Evolutionary conservation across 2,888 invertebrate species (phyloP), one percentile per base, ranked within the genome.

Genomic region (Notodonta dromedarius): DNA sequence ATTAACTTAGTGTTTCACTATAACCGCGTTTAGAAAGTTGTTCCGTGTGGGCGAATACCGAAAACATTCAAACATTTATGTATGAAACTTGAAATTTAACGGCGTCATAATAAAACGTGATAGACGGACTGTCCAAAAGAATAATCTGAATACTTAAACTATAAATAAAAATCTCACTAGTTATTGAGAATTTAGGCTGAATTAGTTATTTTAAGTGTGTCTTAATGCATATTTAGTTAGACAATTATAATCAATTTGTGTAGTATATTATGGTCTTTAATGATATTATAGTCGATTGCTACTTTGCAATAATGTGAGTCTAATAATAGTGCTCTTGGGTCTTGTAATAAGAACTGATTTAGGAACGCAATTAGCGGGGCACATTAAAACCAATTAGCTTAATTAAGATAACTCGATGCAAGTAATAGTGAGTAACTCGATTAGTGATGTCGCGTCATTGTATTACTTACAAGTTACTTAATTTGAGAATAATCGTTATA

Each of bases 1-100:
- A 75, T 75, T 75, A 75, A 69, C 61, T 70, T 59, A 32, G 48
- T 70, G 65, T 67, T 72, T 75, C 66, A 72, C 61, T 75, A 67
- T 64, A 69, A 66, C 62, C 62, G 66, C 57, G 68, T 61, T 76
- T 76, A 74, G 76, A 76, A 76, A 76, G 76, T 74, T 74, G 76
- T 74, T 70, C 60, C 53, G 62, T 63, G 76, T 76, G 71, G 76
- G 72, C 70, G 72, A 68, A 66, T 71, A 57, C 35, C 35, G 35
- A 35, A 35, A 35, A 35, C 57, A 58, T 65, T 67, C 56, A 61
- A 42, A 65, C 60, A 62, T 71, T 65, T 68, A 61, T 65, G 14
- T 63, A 63, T 61, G 63, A 68, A 73, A 68, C 66, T 68, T 66
- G 66, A 74, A 69, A 69, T 73, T 73, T 75, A 65, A 75, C 67